Base-by-base conservation (phyloP, 2,888 invertebrate genomes). In the Morpho helenor region DNA sequence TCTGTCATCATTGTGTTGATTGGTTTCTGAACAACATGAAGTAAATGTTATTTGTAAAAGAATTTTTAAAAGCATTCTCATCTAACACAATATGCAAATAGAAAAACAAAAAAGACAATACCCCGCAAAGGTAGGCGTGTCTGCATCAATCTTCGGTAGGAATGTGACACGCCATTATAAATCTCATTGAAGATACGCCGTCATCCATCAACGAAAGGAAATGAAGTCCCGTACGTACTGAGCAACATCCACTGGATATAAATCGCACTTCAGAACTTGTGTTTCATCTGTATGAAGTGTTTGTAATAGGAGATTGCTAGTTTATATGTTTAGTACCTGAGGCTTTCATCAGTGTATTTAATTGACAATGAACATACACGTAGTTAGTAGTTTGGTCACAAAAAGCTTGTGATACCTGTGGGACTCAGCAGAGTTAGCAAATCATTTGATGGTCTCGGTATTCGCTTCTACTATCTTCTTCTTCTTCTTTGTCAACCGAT, bases 151-250 rank as follows among this genome's bases (percentile, higher is more conserved):
- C 71, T 72, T 69, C 72, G 68, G 73, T 69, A 67, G 77, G 79
- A 80, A 82, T 85, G 80, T 87, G 88, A 89, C 87, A 82, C 68
- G 68, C 83, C 77, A 89, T 87, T 89, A 89, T 86, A 88, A 89
- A 89, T 87, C 84, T 86, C 83, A 86, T 88, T 87, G 87, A 76
- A 87, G 87, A 87, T 83, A 84, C 77, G 77, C 74, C 70, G 78
- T 76, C 87, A 89, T 89, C 89, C 85, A 89, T 89, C 89, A 89
- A 77, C 57, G 68, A 73, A 72, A 84, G 89, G 89, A 89, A 89
- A 89, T 89, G 88, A 87, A 88, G 82, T 80, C 56, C 58, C 61
- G 54, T 59, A 45, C 60, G 61, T 60, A 57, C 64, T 56, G 45
- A 61, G 63, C 59, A 56, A 57, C 60, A 60, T 31, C 60, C 53